A percentile compares a stretch with the other conserved stretches of the same genome.
phyloP scores from a whole-genome alignment of 2,113 vertebrate genomes.

The Sterrhoptilus dennistouni region DNA sequence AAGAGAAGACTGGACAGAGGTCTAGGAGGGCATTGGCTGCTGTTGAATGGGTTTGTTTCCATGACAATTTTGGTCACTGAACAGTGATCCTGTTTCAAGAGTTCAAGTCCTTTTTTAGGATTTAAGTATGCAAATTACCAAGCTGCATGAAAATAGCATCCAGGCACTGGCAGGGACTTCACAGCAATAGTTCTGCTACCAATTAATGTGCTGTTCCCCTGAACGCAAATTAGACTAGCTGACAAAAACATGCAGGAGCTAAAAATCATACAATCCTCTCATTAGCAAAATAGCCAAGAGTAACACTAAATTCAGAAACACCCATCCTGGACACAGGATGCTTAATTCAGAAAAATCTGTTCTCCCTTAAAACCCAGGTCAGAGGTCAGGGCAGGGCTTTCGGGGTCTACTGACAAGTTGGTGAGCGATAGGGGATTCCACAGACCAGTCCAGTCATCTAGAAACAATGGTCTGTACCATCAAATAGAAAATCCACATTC shows the following conservation, averaged over 20 bases:
- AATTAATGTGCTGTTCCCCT: background rate
- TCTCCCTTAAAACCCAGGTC: background rate
- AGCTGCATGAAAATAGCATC: background rate
- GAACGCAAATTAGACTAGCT: background rate
- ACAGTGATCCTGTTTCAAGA: background rate
- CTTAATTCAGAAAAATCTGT: background rate
- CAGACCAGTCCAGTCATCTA: background rate
- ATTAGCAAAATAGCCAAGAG: background rate
- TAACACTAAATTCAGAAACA: background rate
- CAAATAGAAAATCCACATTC: background rate
- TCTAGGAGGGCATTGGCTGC: background rate
- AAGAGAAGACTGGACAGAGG: background rate
- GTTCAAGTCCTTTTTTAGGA: conserved; percentile 18
- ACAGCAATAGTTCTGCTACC: background rate
- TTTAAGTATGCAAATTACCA: background rate
- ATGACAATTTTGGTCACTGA: conserved; percentile 4
- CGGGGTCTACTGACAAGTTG: background rate
- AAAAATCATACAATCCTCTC: conserved; percentile 4
- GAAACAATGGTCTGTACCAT: background rate
- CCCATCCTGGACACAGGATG: background rate
- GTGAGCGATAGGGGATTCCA: background rate
- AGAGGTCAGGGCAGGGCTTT: background rate
- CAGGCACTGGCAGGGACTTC: background rate
- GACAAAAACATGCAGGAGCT: background rate
- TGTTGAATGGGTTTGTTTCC: background rate